Percentiles rank a stretch among this genome's conserved stretches.
Conservation (phyloP, 2,797 vertebrate genomes). For the Smutsia gigantea region DNA sequence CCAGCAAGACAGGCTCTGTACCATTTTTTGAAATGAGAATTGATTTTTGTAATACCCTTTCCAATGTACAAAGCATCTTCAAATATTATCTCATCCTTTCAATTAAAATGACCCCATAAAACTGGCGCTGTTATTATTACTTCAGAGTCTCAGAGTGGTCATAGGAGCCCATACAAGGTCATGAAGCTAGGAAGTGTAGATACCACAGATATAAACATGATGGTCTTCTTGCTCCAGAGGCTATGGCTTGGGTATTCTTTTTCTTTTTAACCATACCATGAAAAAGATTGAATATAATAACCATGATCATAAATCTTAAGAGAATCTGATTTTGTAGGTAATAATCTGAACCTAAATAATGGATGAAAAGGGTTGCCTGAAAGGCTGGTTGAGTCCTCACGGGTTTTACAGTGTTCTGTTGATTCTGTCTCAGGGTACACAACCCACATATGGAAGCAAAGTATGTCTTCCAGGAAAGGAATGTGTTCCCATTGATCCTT, state of each 20-base stretch:
- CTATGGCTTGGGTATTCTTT: background rate
- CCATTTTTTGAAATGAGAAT: background rate
- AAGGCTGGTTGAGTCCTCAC: no score
- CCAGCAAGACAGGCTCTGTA: background rate
- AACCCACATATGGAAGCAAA: background rate
- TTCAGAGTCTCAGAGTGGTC: background rate
- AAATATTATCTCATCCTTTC: background rate
- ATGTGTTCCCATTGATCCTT: background rate
- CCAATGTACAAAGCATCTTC: background rate
- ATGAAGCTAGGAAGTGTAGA: background rate
- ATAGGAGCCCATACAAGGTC: background rate
- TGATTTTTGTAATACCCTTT: background rate
- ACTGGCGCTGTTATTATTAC: accelerated
- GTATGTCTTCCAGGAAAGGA: background rate
- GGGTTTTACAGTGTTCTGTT: background rate
- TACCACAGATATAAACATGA: background rate
- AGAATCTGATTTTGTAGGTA: background rate
- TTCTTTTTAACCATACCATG: background rate
- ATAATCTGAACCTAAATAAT: background rate
- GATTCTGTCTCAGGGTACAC: background rate
- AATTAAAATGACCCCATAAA: conserved; percentile 10
- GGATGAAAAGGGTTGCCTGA: background rate
- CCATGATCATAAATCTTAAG: background rate
- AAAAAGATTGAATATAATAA: background rate
- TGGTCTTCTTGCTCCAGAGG: background rate